phyloP scores from a whole-genome alignment of 1,140 invertebrate species.

The Diachasmimorpha longicaudata region DNA sequence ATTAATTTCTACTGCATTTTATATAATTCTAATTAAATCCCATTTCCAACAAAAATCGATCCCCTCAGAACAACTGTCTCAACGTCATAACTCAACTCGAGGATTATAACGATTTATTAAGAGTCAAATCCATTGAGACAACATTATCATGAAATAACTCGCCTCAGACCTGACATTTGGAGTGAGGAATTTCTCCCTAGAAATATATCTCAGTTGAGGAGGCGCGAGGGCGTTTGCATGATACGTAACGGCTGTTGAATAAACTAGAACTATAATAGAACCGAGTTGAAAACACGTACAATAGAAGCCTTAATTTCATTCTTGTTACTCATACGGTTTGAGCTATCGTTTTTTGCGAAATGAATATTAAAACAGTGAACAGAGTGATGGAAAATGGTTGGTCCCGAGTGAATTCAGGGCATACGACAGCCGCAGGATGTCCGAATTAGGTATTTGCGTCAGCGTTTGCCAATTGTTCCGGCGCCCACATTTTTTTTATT shows the following conservation, averaged over 20 bases:
- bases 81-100: too few relatives aligned
- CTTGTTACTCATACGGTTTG: background rate
- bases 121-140: background rate
- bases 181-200: background rate
- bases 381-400: background rate
- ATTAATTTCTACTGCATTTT: too few relatives aligned
- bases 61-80: too few relatives aligned
- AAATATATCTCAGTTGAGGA: background rate
- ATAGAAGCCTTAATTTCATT: conserved; percentile 8
- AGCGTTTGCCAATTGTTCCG: conserved; percentile 34
- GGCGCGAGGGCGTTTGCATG: background rate
- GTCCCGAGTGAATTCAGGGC: conserved; percentile 26
- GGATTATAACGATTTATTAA: too few relatives aligned
- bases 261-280: conserved; percentile 26
- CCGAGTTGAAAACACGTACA: background rate
- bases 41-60: too few relatives aligned
- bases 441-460: conserved; percentile 41
- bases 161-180: background rate
- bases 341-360: background rate
- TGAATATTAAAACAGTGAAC: background rate
- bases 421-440: conserved; percentile 31
- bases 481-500: conserved; percentile 7
- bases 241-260: conserved; percentile 19
- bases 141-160: background rate
- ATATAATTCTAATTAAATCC: too few relatives aligned